Conservation (phyloP, 2,888 invertebrate genomes). For the Ichneumoninae sp. region DNA sequence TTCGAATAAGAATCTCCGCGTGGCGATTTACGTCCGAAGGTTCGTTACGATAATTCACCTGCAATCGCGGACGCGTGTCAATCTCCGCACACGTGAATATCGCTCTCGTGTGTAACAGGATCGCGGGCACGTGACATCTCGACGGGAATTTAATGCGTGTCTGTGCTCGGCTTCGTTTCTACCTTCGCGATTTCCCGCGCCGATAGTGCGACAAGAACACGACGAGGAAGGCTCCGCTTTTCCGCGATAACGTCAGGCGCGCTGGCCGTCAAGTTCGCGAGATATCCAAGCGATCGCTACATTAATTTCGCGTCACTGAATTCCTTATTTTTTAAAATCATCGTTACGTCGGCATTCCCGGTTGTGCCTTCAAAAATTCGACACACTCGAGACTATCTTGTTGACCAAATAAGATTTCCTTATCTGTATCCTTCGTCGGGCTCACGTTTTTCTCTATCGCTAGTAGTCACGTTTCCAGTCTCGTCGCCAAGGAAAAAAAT, state of each 20-base stretch:
- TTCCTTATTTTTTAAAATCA: background rate
- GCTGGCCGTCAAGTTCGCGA: background rate
- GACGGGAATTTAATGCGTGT: background rate
- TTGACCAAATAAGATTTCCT: background rate
- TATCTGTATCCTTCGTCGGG: background rate
- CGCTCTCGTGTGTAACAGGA: background rate
- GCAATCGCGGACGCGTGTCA: constrained; percentile 19
- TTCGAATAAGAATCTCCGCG: background rate
- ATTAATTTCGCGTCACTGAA: background rate
- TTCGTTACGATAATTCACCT: constrained; percentile 15
- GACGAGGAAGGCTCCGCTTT: background rate
- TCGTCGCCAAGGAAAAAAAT: background rate
- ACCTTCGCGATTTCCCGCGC: background rate
- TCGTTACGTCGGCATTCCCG: background rate
- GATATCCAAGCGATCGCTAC: background rate
- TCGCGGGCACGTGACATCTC: constrained; percentile 7
- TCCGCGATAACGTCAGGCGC: constrained; percentile 13
- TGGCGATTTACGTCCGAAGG: background rate
- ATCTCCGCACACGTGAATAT: constrained; percentile 1
- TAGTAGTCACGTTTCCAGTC: background rate
- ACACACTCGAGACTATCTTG: background rate
- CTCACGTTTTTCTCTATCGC: background rate
- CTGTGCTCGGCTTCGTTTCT: background rate
- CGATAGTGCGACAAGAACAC: constrained; percentile 10
- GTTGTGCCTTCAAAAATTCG: background rate